A percentile compares a stretch with the other conserved stretches of the same genome.
Evolutionary conservation across 1,140 invertebrate species (phyloP).

Genomic region (Micrasema minimum): DNA sequence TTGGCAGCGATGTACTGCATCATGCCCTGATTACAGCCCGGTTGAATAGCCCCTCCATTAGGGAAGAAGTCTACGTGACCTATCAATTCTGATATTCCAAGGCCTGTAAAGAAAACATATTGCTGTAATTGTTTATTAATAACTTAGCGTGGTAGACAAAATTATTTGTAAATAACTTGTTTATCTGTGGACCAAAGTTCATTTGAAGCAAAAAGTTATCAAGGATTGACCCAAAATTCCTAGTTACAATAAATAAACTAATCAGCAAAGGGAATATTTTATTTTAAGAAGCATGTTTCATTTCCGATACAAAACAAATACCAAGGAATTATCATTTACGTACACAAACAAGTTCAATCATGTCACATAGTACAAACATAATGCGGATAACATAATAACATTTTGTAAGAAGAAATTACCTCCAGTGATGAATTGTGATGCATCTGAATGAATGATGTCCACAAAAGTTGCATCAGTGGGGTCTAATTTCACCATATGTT

Average conservation of each 20-base stretch:
- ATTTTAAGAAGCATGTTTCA: too few relatives aligned
- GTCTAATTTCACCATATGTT: constrained; percentile 84
- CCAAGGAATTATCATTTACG: too few relatives aligned
- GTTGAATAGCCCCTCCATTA: constrained; percentile 86
- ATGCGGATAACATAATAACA: neutral
- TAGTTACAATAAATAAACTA: neutral
- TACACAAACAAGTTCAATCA: too few relatives aligned
- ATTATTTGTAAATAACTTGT: constrained; percentile 20
- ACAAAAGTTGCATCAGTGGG: constrained; percentile 86
- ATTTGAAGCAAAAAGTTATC: constrained; percentile 9
- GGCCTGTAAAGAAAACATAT: constrained; percentile 64
- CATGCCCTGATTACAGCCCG: constrained; percentile 82
- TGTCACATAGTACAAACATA: too few relatives aligned
- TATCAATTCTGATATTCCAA: constrained; percentile 82
- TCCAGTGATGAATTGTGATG: constrained; percentile 81
- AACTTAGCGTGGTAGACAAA: too few relatives aligned
- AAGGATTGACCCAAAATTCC: constrained; percentile 17
- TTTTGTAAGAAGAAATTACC: constrained; percentile 59
- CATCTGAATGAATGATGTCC: constrained; percentile 90
- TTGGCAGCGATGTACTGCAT: constrained; percentile 75
- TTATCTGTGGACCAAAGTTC: constrained; percentile 19
- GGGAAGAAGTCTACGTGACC: constrained; percentile 93
- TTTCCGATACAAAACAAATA: too few relatives aligned
- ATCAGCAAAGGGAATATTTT: neutral
- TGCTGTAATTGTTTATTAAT: too few relatives aligned